Evolutionary conservation across 2,888 invertebrate genomes (phyloP).

Genomic region (Eumacrocentrus americanus): DNA sequence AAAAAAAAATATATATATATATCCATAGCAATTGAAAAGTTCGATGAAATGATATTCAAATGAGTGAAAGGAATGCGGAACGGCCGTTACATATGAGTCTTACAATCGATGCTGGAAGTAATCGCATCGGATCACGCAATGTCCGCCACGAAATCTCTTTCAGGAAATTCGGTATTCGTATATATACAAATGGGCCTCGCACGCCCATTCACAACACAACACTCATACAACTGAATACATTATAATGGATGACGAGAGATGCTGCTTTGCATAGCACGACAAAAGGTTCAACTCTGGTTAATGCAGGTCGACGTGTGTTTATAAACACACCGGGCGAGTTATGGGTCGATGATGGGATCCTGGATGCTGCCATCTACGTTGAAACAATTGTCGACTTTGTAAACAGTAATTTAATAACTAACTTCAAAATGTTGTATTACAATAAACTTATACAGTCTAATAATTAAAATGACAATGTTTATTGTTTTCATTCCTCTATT

Average conservation of each 20-base stretch:
- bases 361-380: not conserved
- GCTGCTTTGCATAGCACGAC: conserved; percentile 39
- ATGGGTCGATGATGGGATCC: not conserved
- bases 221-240: conserved; percentile 16
- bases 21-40: not conserved
- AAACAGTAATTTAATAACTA: not conserved
- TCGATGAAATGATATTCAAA: conserved; percentile 16
- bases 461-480: not conserved
- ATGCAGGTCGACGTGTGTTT: conserved; percentile 50
- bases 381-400: conserved; percentile 9
- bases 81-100: conserved; percentile 5
- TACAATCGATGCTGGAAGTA: conserved; percentile 31
- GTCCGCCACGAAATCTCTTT: conserved; percentile 32
- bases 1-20: too few species aligned
- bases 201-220: too few species aligned
- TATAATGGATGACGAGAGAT: conserved; percentile 25
- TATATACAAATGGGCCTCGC: not conserved
- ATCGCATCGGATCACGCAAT: conserved; percentile 41
- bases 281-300: conserved; percentile 49
- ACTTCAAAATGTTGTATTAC: not conserved
- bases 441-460: not conserved
- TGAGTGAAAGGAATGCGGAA: conserved; percentile 19
- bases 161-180: too few species aligned
- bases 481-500: too few species aligned
- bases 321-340: conserved; percentile 43